A percentile compares a stretch with the other conserved stretches of the same genome.
These are phyloP conservation scores for Saccopteryx leptura DNA, from an alignment of 2,113 vertebrate genomes.

Conservation along the genomic window DNA sequence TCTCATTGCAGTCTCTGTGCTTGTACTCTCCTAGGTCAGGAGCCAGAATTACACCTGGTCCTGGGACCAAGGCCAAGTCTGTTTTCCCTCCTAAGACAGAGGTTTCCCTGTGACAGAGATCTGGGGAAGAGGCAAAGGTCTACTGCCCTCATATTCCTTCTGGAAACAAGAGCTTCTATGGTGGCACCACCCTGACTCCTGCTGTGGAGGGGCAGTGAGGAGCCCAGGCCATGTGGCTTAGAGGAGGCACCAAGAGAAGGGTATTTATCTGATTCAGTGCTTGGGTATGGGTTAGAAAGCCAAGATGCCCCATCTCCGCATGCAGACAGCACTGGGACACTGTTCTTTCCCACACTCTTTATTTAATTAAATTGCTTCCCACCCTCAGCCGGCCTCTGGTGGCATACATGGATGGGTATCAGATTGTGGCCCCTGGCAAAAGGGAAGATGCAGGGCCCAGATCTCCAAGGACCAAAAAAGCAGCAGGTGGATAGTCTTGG, in stretches of 20 bases:
- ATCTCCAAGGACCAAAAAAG: background rate
- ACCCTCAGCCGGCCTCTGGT: background rate
- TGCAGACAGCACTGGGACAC: background rate
- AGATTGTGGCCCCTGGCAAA: background rate
- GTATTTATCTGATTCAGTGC: background rate
- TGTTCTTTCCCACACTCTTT: slow-evolving; percentile 36
- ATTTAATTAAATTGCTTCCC: background rate
- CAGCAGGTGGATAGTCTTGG: background rate
- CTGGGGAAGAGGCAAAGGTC: background rate
- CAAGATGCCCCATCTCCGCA: background rate
- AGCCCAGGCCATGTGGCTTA: fast-evolving
- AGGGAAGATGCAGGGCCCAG: background rate
- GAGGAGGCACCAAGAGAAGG: background rate
- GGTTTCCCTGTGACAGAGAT: background rate
- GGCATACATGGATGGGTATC: background rate
- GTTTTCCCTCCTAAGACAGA: background rate
- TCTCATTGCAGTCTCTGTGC: background rate
- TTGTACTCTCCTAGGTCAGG: background rate
- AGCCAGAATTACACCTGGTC: background rate
- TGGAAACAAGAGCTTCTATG: background rate
- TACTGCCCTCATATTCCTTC: background rate
- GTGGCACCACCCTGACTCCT: background rate
- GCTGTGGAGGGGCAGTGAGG: background rate
- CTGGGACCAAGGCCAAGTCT: background rate
- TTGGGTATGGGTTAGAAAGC: background rate